Evolutionary conservation across 2,113 vertebrate genomes (phyloP).

Genomic region (Pleuronectes platessa): DNA sequence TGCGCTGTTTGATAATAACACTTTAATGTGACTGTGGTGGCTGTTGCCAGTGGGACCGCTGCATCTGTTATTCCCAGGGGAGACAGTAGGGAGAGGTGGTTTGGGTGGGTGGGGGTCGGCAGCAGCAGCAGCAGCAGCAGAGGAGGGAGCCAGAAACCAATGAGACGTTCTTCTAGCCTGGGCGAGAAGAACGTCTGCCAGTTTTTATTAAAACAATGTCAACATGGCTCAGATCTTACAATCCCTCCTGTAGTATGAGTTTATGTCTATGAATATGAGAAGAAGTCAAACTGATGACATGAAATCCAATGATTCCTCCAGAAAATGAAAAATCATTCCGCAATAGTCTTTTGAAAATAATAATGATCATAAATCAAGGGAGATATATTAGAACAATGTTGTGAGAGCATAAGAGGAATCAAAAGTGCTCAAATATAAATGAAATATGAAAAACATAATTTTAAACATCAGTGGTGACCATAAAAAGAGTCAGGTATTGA

Average conservation of each 20-base stretch:
- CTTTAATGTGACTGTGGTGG: conserved; percentile 45
- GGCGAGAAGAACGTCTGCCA: not conserved
- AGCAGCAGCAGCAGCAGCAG: not conserved
- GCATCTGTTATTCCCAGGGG: conserved; percentile 26
- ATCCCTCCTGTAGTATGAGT: not conserved
- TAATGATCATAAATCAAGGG: not conserved
- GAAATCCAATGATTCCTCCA: not conserved
- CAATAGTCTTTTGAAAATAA: not conserved
- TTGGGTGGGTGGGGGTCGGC: not conserved
- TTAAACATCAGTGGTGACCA: too few relatives aligned
- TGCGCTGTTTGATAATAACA: conserved; percentile 54
- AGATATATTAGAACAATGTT: not conserved
- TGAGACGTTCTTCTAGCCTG: not conserved
- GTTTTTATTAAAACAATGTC: not conserved
- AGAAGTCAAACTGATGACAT: not conserved
- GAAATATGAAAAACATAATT: not conserved
- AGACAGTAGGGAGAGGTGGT: not conserved
- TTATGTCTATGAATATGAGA: not conserved
- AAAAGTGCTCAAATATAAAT: not conserved
- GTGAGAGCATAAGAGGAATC: not conserved
- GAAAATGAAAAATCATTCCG: not conserved
- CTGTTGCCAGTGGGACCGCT: conserved; percentile 26
- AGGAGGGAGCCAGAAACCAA: not conserved
- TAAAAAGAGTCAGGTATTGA: too few relatives aligned
- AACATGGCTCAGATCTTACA: conserved; percentile 7